Evolutionary conservation across 92 coral and sea anemone species (phyloP).

Genomic region (Heliopora coerulea): DNA sequence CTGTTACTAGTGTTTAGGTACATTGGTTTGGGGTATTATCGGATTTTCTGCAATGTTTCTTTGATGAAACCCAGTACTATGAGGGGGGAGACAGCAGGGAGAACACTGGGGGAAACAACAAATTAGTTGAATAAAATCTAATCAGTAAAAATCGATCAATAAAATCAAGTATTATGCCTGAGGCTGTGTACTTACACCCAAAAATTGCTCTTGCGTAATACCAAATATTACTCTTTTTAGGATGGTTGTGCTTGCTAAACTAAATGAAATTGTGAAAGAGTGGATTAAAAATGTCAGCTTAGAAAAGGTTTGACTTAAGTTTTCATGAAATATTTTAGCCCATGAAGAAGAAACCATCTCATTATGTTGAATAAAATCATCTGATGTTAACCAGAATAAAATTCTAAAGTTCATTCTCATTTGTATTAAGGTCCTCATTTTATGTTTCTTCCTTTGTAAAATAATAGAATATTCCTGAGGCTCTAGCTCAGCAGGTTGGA

Average conservation of each 20-base stretch:
- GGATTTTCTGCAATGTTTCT: no score
- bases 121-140: not conserved
- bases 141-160: no score
- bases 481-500: conserved; percentile 81
- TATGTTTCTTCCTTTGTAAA: not conserved
- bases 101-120: not conserved
- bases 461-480: conserved; percentile 87
- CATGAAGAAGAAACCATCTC: no score
- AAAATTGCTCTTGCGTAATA: not conserved
- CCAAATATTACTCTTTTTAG: conserved; percentile 41
- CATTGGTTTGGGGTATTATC: no score
- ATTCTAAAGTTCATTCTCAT: not conserved
- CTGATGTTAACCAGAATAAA: no score
- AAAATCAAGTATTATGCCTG: no score
- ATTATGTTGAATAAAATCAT: no score
- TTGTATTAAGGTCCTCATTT: not conserved
- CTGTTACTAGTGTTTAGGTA: no score
- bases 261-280: conserved; percentile 81
- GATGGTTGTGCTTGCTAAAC: conserved; percentile 93
- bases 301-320: conserved; percentile 57
- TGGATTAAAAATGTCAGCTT: conserved; percentile 87
- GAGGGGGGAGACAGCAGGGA: not conserved
- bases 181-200: no score
- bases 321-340: not conserved
- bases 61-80: no score